These are phyloP conservation scores for Melanophora roralis DNA, from an alignment of 2,888 invertebrate species.

Conservation along the genomic window DNA sequence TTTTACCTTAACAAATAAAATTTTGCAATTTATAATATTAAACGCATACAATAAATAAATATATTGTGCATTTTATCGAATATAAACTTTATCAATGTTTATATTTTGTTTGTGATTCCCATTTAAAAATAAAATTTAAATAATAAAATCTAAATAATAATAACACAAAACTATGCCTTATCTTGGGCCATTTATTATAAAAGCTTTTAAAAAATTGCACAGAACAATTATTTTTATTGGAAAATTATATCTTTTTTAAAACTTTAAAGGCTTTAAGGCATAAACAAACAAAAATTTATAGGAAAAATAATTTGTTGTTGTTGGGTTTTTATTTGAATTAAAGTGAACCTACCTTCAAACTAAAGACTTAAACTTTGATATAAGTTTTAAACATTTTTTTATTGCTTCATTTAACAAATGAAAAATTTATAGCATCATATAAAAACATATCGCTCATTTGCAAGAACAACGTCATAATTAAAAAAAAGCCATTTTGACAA, in stretches of 20 bases:
- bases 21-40: too few relatives aligned
- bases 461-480: too few relatives aligned
- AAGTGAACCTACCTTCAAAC: too few relatives aligned
- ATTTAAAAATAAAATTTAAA: neutral
- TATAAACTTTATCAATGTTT: neutral
- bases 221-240: slow-evolving; percentile 30
- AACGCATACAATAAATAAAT: too few relatives aligned
- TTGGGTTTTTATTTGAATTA: too few relatives aligned
- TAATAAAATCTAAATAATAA: neutral
- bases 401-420: too few relatives aligned
- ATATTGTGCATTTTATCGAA: neutral
- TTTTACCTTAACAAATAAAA: neutral
- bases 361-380: too few relatives aligned
- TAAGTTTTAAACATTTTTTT: too few relatives aligned
- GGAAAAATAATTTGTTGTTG: slow-evolving; percentile 15
- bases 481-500: too few relatives aligned
- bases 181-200: neutral
- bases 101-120: too few relatives aligned
- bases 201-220: neutral
- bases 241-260: slow-evolving; percentile 19
- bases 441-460: too few relatives aligned
- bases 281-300: slow-evolving; percentile 30
- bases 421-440: too few relatives aligned
- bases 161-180: neutral
- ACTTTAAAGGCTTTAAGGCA: slow-evolving; percentile 3